Base-by-base conservation (phyloP, 2,888 invertebrate genomes). In the Dascillus cervinus region DNA sequence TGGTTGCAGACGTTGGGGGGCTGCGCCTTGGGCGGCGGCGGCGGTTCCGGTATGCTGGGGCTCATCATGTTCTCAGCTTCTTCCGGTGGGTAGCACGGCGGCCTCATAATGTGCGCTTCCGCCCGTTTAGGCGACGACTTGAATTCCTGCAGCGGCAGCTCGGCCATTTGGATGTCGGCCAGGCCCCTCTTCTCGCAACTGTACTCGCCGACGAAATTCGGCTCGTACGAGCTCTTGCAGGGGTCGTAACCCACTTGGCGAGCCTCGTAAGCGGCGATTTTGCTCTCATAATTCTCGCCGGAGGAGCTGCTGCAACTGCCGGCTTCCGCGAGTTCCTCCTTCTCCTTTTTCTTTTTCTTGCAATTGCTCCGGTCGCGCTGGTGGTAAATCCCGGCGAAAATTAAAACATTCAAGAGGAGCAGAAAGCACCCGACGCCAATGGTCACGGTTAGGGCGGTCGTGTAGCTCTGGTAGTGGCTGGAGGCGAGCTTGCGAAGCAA, bases 341-440 rank as follows among this genome's bases (percentile, higher is more conserved):
- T 79, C 48, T 86, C 84, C 34, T 78, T 79, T 52, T 82, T 82
- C 29, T 80, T 77, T 39, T 79, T 47, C 43, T 60, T 58, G 14
- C 71, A 70, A 42, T 74, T 72, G 28, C 71, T 57, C 49, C 70
- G 53, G 48, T 86, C 87, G 1, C 87, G 73, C 60, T 88, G 87
- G 53, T 87, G 86, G 55, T 87, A 89, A 39, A 88, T 88, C 2
- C 89, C 89, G 23, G 88, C 88, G 53, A 90, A 90, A 47, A 91
- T 90, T 12, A 88, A 70, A 6, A 88, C 79, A 55, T 89, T 89
- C 13, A 89, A 70, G 13, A 88, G 69, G 4, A 89, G 68, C 4
- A 89, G 71, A 46, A 88, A 86, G 52, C 87, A 86, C 1, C 87
- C 88, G 4, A 88, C 86, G 1, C 83, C 86, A 41, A 89, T 86